Conservation (phyloP, 2,113 vertebrate species). For the Anoura caudifer region DNA sequence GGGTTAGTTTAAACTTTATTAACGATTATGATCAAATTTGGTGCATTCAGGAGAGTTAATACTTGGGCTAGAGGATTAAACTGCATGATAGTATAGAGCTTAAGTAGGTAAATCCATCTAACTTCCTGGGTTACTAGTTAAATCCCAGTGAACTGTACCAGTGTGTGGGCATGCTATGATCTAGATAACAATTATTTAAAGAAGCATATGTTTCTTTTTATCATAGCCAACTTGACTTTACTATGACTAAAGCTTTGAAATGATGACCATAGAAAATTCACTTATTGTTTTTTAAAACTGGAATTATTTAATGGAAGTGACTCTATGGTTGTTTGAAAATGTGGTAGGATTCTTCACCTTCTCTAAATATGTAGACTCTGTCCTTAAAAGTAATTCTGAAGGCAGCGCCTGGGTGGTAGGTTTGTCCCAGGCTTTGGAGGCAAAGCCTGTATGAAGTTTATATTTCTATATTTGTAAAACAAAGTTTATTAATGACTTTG, state of each 20-base stretch:
- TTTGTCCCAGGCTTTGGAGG: not conserved
- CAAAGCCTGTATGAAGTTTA: not conserved
- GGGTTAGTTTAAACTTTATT: not conserved
- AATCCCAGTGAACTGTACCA: not conserved
- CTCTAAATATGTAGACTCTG: not conserved
- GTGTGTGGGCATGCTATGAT: not conserved
- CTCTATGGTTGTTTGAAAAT: not conserved
- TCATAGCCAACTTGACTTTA: not conserved
- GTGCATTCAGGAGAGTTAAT: not conserved
- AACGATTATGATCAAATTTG: not conserved
- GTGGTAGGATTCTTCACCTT: not conserved
- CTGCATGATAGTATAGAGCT: not conserved
- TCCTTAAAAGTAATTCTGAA: not conserved
- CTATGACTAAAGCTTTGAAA: not conserved
- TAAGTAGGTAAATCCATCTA: not conserved
- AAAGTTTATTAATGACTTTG: not conserved
- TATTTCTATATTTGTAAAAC: not conserved
- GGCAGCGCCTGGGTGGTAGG: not conserved
- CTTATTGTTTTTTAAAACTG: not conserved
- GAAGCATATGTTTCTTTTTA: not conserved
- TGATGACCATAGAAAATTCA: not conserved
- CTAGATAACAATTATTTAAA: not conserved
- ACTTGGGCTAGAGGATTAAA: not conserved
- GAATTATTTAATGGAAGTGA: not conserved
- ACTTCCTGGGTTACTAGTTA: not conserved